phyloP scores from a whole-genome alignment of 2,113 vertebrate genomes.

The Varanus komodoensis region DNA sequence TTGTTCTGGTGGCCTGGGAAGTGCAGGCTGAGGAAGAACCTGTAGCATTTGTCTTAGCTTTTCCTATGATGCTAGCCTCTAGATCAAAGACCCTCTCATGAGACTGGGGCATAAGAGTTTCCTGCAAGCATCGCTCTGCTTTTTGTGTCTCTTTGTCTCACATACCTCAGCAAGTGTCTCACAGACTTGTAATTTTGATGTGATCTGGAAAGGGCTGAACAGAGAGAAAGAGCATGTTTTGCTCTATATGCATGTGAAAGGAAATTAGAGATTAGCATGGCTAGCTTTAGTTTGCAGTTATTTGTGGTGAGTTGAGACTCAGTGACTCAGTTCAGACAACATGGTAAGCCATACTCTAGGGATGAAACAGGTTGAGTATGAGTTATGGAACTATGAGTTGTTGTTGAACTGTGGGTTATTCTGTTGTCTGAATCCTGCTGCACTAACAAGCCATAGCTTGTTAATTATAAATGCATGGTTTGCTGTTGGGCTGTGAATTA shows the following conservation, averaged over 20 bases:
- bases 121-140: background rate
- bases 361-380: no score
- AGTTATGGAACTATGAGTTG: no score
- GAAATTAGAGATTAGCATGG: background rate
- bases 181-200: background rate
- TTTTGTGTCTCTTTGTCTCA: background rate
- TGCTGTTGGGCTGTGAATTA: no score
- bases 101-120: background rate
- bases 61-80: background rate
- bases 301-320: background rate
- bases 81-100: background rate
- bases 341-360: no score
- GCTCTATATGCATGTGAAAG: background rate
- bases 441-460: no score
- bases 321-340: no score
- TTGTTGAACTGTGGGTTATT: no score
- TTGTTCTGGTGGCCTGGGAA: background rate
- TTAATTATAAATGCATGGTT: no score
- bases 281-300: background rate
- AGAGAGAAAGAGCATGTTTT: background rate
- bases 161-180: background rate
- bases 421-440: no score
- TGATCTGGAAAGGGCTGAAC: background rate
- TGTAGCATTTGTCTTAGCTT: background rate
- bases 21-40: background rate